Percentiles rank a stretch among this genome's conserved stretches.
Evolutionary conservation across 2,888 invertebrate species (phyloP).

Genomic region (Eristalis pertinax): DNA sequence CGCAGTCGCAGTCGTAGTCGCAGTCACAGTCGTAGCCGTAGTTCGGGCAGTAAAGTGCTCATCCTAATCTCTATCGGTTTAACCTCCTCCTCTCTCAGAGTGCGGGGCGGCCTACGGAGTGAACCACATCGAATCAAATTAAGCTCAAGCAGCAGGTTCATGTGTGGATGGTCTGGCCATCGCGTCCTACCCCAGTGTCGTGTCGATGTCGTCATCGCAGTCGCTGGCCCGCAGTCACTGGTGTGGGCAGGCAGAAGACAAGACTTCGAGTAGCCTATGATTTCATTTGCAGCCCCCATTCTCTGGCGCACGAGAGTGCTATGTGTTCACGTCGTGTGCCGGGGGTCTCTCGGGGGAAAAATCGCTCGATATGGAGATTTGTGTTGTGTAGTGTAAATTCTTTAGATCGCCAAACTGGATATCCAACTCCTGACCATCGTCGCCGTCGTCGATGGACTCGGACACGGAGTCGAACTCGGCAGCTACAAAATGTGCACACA

Average conservation of each 20-base stretch:
- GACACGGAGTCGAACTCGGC: neutral
- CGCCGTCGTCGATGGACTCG: neutral
- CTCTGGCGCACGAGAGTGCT: neutral
- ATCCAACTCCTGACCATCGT: slow-evolving; percentile 10
- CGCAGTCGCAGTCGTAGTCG: no score
- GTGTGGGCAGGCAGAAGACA: slow-evolving; percentile 24
- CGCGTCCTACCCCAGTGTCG: neutral
- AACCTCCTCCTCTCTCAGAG: neutral
- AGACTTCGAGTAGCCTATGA: slow-evolving; percentile 43
- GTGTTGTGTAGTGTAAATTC: slow-evolving; percentile 70
- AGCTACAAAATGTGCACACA: slow-evolving; percentile 35
- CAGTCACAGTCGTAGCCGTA: no score
- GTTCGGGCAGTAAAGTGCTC: neutral
- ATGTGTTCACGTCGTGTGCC: slow-evolving; percentile 12
- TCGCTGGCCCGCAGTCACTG: neutral
- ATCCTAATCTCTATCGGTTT: slow-evolving; percentile 17
- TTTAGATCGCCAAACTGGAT: slow-evolving; percentile 68
- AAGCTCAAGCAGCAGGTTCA: slow-evolving; percentile 60
- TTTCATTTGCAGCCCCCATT: slow-evolving; percentile 58
- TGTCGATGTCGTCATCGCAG: slow-evolving; percentile 5
- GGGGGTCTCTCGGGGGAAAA: slow-evolving; percentile 22
- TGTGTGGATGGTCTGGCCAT: neutral
- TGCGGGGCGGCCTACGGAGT: slow-evolving; percentile 42
- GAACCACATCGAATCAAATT: slow-evolving; percentile 60
- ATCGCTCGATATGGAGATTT: slow-evolving; percentile 70